Evolutionary conservation across 2,888 invertebrate species (phyloP), one percentile per base, ranked within the genome.

Genomic region (Tipula confusa): DNA sequence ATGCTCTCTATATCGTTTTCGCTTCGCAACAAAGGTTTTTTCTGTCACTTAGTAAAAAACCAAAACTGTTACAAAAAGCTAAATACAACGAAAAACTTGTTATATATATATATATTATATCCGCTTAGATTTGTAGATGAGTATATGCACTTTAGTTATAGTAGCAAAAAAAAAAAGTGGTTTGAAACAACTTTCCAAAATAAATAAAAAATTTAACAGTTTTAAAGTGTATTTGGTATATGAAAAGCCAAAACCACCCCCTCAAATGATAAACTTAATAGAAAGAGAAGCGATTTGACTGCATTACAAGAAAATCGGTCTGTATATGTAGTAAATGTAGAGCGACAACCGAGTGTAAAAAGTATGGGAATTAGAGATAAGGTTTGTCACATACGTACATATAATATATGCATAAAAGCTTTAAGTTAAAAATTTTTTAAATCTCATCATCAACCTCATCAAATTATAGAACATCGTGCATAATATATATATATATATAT

Each of bases 121-220:
- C 4, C 4, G 48, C 18, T 64, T 24, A 64, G 24, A 64, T 64
- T 64, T 64, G 24, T 24, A 64, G 24, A 64, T 24, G 64, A 24
- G 64, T 64, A 64, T 48, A 48, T 64, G 64, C 64, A 64, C 64
- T 64, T 24, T 24, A 64, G 24, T 64, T 64, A n/a, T n/a, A 64
- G 64, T 24, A 18, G 7, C 24, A 24, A 64, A 64, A 64, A 64
- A n/a, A n/a, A 6, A 64, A 64, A 43, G 15, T 43, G 2, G n/a
- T 64, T 64, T 64, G 18, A 1, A 13, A 64, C n/a, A 64, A 24
- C 11, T 64, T 64, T 64, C 18, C 64, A 18, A 18, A 64, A 64
- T n/a, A 43, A 43, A 43, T 6, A 43, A 43, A 64, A 64, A 64
- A 64, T 64, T 64, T 64, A 64, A 64, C 64, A 64, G 64, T 64